phyloP scores from a whole-genome alignment of 2,113 vertebrate genomes.

The Hippocampus mohnikei region DNA sequence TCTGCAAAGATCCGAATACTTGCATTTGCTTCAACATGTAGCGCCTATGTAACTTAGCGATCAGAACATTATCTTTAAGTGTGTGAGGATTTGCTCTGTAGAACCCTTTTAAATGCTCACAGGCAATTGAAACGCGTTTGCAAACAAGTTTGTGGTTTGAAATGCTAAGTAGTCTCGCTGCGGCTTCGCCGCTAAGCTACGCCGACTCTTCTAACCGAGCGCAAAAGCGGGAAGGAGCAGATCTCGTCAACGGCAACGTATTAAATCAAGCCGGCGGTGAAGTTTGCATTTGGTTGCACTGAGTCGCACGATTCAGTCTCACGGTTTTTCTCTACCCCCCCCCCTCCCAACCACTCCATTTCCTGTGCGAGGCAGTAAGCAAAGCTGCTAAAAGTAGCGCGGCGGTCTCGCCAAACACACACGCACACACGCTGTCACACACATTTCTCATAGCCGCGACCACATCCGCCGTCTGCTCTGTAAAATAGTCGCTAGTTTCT shows the following conservation, averaged over 20 bases:
- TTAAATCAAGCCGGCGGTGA: neutral
- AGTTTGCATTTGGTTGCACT: neutral
- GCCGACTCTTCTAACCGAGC: neutral
- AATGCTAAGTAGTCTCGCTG: neutral
- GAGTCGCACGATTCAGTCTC: neutral
- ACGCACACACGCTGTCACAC: neutral
- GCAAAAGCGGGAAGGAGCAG: neutral
- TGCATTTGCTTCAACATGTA: too few relatives aligned
- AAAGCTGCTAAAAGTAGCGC: slow-evolving; percentile 52
- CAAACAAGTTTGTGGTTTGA: neutral
- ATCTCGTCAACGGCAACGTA: neutral
- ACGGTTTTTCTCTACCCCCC: slow-evolving; percentile 41
- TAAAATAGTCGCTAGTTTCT: slow-evolving; percentile 32
- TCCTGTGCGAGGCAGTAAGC: slow-evolving; percentile 62
- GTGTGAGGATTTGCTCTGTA: neutral
- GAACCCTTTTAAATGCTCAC: neutral
- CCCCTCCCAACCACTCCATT: slow-evolving; percentile 43
- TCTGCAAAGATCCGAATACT: too few relatives aligned
- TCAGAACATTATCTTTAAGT: neutral
- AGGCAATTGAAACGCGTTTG: neutral
- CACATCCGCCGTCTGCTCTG: slow-evolving; percentile 67
- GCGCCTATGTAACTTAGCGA: too few relatives aligned
- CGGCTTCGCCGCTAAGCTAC: neutral
- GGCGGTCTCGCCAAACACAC: neutral
- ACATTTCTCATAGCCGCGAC: slow-evolving; percentile 44